Evolutionary conservation across 2,888 invertebrate species (phyloP).

Genomic region (Galerucella pusilla): DNA sequence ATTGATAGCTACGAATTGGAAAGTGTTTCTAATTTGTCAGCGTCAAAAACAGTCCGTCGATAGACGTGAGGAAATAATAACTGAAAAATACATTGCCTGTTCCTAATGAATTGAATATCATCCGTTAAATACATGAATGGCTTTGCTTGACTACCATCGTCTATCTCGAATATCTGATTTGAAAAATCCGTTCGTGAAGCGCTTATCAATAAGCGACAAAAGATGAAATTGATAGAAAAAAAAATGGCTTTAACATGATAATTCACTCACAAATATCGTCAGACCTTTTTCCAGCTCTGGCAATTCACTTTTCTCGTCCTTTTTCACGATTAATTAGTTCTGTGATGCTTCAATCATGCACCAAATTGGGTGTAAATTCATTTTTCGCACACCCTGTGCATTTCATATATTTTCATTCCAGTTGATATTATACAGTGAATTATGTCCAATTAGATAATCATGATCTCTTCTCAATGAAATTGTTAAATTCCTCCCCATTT

Average conservation of each 20-base stretch:
- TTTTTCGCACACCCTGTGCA: no score
- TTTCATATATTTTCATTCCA: no score
- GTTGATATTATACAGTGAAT: no score
- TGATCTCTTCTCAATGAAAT: no score
- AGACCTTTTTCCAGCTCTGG: constrained; percentile 26
- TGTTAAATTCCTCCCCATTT: no score
- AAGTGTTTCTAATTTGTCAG: no score
- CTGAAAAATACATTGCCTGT: neutral
- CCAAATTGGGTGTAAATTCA: no score
- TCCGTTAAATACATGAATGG: neutral
- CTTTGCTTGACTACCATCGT: no score
- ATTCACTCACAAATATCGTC: constrained; percentile 39
- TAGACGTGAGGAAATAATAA: neutral
- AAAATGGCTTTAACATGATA: constrained; percentile 27
- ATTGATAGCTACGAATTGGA: no score
- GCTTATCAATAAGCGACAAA: no score
- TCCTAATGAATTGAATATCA: neutral
- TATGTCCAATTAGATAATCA: no score
- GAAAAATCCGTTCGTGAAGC: constrained; percentile 14
- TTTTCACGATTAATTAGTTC: neutral
- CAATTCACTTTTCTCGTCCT: constrained; percentile 17
- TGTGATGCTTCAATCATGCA: neutral
- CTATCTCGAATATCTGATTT: constrained; percentile 32
- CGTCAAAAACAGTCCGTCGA: neutral
- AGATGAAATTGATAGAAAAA: constrained; percentile 21